Base-by-base conservation (phyloP, 2,888 invertebrate genomes). In the Synanthedon andrenaeformis region DNA sequence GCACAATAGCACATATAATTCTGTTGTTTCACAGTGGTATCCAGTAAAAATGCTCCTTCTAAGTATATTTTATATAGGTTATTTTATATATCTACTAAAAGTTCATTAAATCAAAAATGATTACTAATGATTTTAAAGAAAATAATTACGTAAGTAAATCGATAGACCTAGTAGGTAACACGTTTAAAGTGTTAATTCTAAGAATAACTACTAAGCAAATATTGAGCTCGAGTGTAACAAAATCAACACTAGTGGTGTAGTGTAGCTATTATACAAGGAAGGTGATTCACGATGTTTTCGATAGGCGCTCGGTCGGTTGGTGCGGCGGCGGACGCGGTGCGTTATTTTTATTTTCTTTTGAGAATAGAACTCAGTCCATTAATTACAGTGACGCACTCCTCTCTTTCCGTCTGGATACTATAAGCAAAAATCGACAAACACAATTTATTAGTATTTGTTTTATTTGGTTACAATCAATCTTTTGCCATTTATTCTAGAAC, bases 341-440 rank as follows among this genome's bases (percentile, higher is more conserved):
- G 78, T 76, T 82, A 85, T 85, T 84, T 84, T 80, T 83, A 81
- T 81, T 84, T 79, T 79, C 79, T 79, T 79, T 82, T 77, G 70
- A 80, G 83, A 82, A 82, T 82, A 82, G 79, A 77, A 70, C 65
- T 71, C 62, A 72, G 72, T 75, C 82, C 80, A 83, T 85, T 83
- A 84, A 85, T 83, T 83, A 79, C 74, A 78, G 66, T 85, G 85
- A 85, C 84, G 84, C 85, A 84, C 76, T 69, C 66, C 59, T 64
- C 67, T 69, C 66, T 68, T 67, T 63, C 62, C 66, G 65, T 68
- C 67, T 61, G 65, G 65, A 64, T 64, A 66, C 61, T 64, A 61
- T 65, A 63, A 62, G 64, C 62, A 65, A 67, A 35, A 66, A 63
- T 55, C 62, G 61, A 59, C 61, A 61, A 60, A 65, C 66, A 64